A percentile compares a stretch with the other conserved stretches of the same genome.
These are phyloP conservation scores for Meghimatium bilineatum DNA, from an alignment of 2,888 invertebrate genomes.

Conservation along the genomic window DNA sequence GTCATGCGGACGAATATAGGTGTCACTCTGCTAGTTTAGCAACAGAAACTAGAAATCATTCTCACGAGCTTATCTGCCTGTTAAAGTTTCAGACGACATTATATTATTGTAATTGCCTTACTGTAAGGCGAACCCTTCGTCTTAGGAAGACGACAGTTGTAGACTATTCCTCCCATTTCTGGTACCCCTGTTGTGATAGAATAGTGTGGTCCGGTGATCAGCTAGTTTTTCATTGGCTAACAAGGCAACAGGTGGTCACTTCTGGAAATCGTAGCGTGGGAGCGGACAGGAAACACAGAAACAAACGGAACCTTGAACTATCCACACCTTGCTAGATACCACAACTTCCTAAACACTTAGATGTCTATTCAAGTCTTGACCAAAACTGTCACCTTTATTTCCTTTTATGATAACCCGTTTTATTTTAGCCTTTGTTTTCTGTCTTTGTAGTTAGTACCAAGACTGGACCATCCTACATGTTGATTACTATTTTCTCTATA, in stretches of 20 bases:
- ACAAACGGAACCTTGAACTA: background rate
- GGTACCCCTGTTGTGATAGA: background rate
- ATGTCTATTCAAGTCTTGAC: background rate
- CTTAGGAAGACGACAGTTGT: background rate
- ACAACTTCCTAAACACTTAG: no score
- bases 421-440: no score
- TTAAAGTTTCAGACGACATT: background rate
- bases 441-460: no score
- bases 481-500: no score
- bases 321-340: background rate
- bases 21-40: no score
- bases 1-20: no score
- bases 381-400: no score
- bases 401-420: no score
- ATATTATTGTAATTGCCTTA: background rate
- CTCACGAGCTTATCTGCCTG: background rate
- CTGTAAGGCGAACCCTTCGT: background rate
- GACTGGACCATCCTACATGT: no score
- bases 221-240: slow-evolving; percentile 18
- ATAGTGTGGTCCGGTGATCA: slow-evolving; percentile 1
- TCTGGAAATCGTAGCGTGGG: slow-evolving; percentile 19
- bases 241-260: slow-evolving; percentile 7
- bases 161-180: background rate
- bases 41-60: background rate
- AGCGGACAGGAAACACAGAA: background rate